phyloP scores from a whole-genome alignment of 2,888 invertebrate species.

The Agrilus cyanescens region DNA sequence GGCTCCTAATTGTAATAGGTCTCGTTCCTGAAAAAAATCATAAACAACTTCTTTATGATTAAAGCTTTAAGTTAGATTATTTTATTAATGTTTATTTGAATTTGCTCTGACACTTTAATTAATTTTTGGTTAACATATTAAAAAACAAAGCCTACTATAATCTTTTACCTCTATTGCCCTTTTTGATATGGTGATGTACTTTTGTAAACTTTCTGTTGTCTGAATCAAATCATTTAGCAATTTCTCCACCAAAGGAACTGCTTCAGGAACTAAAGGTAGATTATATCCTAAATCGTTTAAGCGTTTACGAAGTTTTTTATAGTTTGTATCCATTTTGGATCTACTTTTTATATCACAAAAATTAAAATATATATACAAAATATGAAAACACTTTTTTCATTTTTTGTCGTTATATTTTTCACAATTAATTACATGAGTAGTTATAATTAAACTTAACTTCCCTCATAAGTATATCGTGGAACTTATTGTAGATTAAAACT shows the following conservation, averaged over 20 bases:
- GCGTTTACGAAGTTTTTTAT: conserved; percentile 44
- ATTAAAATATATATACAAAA: conserved; percentile 3
- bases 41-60: conserved; percentile 2
- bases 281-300: conserved; percentile 75
- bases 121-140: background rate
- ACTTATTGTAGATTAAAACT: no score
- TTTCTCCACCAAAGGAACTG: conserved; percentile 68
- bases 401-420: conserved; percentile 5
- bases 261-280: conserved; percentile 61
- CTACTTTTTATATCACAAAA: background rate
- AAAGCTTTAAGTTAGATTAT: background rate
- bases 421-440: background rate
- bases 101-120: background rate
- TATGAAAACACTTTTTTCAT: conserved; percentile 1
- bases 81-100: background rate
- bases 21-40: conserved; percentile 46
- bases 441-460: no score
- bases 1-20: conserved; percentile 54
- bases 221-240: conserved; percentile 72
- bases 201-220: conserved; percentile 77
- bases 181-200: conserved; percentile 67
- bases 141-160: background rate
- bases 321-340: conserved; percentile 27
- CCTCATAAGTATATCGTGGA: no score
- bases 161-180: conserved; percentile 48